These are phyloP conservation scores for Agriotes lineatus DNA, from an alignment of 2,888 invertebrate species.

Conservation along the genomic window DNA sequence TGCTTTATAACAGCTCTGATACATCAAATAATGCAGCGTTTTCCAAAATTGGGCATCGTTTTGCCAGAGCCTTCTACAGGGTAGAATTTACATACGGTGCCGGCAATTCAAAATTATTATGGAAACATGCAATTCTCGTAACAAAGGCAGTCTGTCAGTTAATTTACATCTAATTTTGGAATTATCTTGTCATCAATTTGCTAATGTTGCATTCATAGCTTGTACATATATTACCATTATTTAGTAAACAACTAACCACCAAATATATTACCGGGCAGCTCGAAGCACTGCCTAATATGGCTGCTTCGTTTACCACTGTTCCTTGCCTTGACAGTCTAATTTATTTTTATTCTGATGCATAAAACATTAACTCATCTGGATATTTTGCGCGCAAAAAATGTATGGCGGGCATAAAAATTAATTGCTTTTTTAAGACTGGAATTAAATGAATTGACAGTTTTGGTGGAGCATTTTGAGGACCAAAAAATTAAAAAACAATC, in stretches of 20 bases:
- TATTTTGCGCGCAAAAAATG: conserved; percentile 4
- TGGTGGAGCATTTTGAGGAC: too few relatives aligned
- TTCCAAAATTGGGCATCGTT: too few relatives aligned
- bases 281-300: conserved; percentile 15
- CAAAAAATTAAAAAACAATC: too few relatives aligned
- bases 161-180: conserved; percentile 12
- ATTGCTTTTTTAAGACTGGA: background rate
- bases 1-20: too few relatives aligned
- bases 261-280: conserved; percentile 9
- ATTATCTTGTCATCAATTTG: conserved; percentile 5
- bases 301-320: conserved; percentile 12
- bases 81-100: too few relatives aligned
- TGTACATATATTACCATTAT: background rate
- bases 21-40: too few relatives aligned
- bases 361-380: conserved; percentile 14
- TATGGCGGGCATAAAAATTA: background rate
- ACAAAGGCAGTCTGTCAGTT: background rate
- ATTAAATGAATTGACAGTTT: background rate
- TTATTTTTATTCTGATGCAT: conserved; percentile 23
- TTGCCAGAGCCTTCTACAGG: too few relatives aligned
- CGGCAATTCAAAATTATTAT: background rate
- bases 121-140: background rate
- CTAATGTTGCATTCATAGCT: background rate
- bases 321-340: conserved; percentile 4
- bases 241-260: background rate